Percentiles rank a stretch among this genome's conserved stretches.
Evolutionary conservation across 1,140 invertebrate genomes (phyloP).

Genomic region (Lepidostoma basale): DNA sequence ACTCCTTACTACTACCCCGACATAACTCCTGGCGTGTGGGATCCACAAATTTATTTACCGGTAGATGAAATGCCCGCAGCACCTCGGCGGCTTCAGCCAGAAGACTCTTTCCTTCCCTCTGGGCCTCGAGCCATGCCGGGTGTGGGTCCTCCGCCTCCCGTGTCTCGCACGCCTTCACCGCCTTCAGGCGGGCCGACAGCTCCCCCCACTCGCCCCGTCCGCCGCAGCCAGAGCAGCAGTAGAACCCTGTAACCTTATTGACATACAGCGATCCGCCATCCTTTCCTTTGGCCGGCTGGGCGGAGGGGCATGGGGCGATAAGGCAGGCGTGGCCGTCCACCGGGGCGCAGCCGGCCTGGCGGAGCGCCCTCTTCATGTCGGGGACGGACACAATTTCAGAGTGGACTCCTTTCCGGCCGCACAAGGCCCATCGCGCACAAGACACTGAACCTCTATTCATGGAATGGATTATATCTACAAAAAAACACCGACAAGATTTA

Average conservation of each 20-base stretch:
- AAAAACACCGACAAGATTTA: too few relatives aligned
- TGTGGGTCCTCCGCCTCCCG: not conserved
- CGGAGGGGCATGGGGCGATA: slow-evolving; percentile 63
- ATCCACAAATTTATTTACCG: not conserved
- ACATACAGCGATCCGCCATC: slow-evolving; percentile 58
- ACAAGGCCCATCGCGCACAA: too few relatives aligned
- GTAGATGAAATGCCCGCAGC: not conserved
- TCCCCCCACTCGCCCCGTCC: slow-evolving; percentile 22
- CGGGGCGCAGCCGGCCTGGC: slow-evolving; percentile 50
- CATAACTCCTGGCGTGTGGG: not conserved
- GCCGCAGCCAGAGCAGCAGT: slow-evolving; percentile 26
- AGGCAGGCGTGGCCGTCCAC: slow-evolving; percentile 68
- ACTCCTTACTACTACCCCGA: not conserved
- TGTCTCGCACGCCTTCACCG: not conserved
- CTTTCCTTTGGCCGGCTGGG: slow-evolving; percentile 49
- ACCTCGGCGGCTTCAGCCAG: not conserved
- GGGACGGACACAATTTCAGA: slow-evolving; percentile 47
- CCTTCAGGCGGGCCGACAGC: not conserved
- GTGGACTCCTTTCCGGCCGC: too few relatives aligned
- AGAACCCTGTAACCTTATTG: slow-evolving; percentile 64
- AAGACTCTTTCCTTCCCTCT: not conserved
- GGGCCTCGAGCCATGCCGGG: not conserved
- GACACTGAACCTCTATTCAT: too few relatives aligned
- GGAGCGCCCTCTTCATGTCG: slow-evolving; percentile 58
- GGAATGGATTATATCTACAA: too few relatives aligned